Percentiles rank a stretch among this genome's conserved stretches.
Conservation (phyloP, 2,797 vertebrate genomes). For the Sebastes paucispinis region DNA sequence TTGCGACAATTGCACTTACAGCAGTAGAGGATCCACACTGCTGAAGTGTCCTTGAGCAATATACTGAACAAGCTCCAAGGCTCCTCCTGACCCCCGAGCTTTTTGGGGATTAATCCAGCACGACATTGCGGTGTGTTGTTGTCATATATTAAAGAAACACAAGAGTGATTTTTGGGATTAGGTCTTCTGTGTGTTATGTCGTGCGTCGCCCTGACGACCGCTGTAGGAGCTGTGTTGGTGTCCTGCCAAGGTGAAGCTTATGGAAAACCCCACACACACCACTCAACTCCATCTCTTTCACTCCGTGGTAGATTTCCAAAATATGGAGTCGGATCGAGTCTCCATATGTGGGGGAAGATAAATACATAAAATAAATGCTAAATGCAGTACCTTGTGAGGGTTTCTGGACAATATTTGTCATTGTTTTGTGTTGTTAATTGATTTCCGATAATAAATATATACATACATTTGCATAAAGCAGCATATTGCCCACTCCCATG, state of each 20-base stretch:
- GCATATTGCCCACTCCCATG: too few species aligned
- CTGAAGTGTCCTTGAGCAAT: not conserved
- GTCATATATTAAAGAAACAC: conserved; percentile 1
- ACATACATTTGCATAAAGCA: too few species aligned
- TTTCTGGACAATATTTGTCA: too few species aligned
- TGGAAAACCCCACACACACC: not conserved
- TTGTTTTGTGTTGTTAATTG: too few species aligned
- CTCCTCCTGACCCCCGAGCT: not conserved
- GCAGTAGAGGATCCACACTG: not conserved
- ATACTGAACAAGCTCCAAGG: not conserved
- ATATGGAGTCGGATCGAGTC: too few species aligned
- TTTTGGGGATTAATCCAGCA: not conserved
- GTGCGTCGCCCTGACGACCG: conserved; percentile 1
- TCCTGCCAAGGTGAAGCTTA: conserved; percentile 18
- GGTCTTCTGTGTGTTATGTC: conserved; percentile 21
- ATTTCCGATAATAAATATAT: too few species aligned
- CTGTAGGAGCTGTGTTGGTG: conserved; percentile 24
- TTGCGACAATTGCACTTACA: not conserved
- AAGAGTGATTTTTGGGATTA: conserved; percentile 38
- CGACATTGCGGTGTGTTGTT: not conserved
- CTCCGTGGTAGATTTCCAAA: not conserved
- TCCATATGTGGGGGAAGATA: too few species aligned
- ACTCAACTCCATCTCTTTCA: not conserved
- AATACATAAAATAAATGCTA: too few species aligned
- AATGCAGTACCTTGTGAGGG: too few species aligned